Percentiles rank a stretch among this genome's conserved stretches.
phyloP scores from a whole-genome alignment of 2,888 invertebrate genomes.

The Patella caerulea region DNA sequence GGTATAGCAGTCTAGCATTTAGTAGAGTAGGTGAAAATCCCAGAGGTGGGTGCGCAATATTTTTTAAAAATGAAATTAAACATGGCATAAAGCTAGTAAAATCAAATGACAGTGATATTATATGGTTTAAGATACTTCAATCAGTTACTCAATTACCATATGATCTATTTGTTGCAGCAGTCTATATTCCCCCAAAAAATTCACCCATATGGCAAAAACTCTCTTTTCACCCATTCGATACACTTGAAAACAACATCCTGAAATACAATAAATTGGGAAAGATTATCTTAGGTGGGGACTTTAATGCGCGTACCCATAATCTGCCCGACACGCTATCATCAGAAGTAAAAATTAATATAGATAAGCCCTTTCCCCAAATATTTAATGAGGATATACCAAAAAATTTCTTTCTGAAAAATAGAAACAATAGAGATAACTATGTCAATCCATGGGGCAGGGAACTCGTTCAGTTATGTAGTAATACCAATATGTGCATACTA shows the following conservation, averaged over 20 bases:
- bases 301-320: not conserved
- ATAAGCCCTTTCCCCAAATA: not conserved
- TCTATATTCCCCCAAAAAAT: not conserved
- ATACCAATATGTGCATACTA: not conserved
- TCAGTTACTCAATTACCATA: not conserved
- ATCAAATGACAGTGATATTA: not conserved
- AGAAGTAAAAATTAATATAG: not conserved
- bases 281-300: not conserved
- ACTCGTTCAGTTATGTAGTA: not conserved
- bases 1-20: not conserved
- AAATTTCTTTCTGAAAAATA: not conserved
- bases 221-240: not conserved
- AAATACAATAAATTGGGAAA: not conserved
- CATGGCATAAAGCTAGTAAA: not conserved
- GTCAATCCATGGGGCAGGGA: not conserved
- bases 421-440: not conserved
- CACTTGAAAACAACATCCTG: not conserved
- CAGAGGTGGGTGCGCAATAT: not conserved
- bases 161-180: not conserved
- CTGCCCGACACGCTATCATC: not conserved
- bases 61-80: not conserved
- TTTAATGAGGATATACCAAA: not conserved
- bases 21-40: not conserved
- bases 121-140: not conserved
- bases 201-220: not conserved